Base-by-base conservation (phyloP, 2,113 vertebrate species). In the Sphyrna mokarran region DNA sequence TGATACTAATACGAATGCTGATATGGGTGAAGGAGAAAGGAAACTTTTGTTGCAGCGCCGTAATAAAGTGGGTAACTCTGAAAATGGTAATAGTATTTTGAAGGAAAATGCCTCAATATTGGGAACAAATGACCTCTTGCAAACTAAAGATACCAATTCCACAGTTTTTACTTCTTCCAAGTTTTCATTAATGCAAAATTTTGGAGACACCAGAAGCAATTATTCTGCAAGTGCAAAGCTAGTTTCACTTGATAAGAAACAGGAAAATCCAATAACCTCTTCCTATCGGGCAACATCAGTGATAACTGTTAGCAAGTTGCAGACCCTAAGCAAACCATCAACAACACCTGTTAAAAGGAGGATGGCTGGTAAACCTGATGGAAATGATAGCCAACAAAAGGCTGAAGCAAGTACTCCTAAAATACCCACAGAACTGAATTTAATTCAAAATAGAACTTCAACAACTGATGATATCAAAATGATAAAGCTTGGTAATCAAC, bases 21-120 rank as follows among this genome's bases (percentile, higher is more conserved):
- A 96, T 86, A 97, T 96, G 90, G 97, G 96, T 10, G 93, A 58
- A 29, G 96, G 96, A 4, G 98, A 97, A 78, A 97, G 97, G 95
- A 97, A 96, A 23, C 97, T 98, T 66, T 97, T 96, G 0, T 96
- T 99, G 63, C 98, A 97, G 95, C 97, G 98, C 13, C 96, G 97
- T 37, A 96, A 96, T 48, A 97, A 97, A 96, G 96, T 97, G 13
- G 97, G 96, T 0, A 97, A 96, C 0, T 33, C 94, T 95, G 98
- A 96, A 11, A 97, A 96, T 95, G 95, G 13, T 96, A 96, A 95
- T 95, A 33, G 40, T 23, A 48, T 22, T 95, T 43, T 72, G 43
- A 23, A 95, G 13, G 94, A 95, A 70, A 72, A 72, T 22, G 91
- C 94, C 8, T 90, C 95, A 8, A 96, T 96, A 70, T 86, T 76